Conservation (phyloP, 2,113 vertebrate genomes). For the Chascanopsetta lugubris region DNA sequence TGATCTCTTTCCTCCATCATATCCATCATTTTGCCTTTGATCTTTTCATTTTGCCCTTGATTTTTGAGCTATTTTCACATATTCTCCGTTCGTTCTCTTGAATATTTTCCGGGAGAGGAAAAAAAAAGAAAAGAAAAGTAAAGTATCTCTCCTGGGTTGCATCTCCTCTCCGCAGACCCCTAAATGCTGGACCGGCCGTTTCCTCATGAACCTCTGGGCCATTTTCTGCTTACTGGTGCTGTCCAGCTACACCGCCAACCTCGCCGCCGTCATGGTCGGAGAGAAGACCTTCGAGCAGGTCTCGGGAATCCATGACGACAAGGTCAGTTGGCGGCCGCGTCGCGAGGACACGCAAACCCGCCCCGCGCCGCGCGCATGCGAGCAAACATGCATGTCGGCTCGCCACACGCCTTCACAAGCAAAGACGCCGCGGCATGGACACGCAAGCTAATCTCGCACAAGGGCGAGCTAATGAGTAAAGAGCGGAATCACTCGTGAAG, state of each 20-base stretch:
- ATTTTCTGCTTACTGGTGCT: constrained; percentile 98
- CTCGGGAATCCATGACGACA: constrained; percentile 94
- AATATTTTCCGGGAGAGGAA: neutral
- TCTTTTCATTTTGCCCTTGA: no score
- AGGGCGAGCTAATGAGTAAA: constrained; percentile 59
- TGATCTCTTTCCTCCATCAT: neutral
- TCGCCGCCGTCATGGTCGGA: constrained; percentile 96
- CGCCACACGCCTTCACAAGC: neutral
- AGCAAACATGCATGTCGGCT: constrained; percentile 17
- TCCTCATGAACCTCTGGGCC: constrained; percentile 98
- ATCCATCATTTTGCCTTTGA: neutral
- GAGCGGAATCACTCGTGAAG: constrained; percentile 47
- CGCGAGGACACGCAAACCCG: constrained; percentile 17
- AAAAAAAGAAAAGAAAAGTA: neutral
- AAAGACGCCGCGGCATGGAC: constrained; percentile 1
- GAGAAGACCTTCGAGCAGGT: constrained; percentile 96
- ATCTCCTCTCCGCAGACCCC: constrained; percentile 79
- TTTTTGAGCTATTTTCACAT: neutral
- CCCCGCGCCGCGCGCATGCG: no score
- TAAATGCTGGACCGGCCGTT: constrained; percentile 94
- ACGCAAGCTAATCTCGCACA: constrained; percentile 50
- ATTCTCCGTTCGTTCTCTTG: neutral
- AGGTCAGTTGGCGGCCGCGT: constrained; percentile 83
- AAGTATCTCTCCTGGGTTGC: neutral
- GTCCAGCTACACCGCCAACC: constrained; percentile 97